Evolutionary conservation across 2,888 invertebrate species (phyloP).

Genomic region (Spicauda simplicius): DNA sequence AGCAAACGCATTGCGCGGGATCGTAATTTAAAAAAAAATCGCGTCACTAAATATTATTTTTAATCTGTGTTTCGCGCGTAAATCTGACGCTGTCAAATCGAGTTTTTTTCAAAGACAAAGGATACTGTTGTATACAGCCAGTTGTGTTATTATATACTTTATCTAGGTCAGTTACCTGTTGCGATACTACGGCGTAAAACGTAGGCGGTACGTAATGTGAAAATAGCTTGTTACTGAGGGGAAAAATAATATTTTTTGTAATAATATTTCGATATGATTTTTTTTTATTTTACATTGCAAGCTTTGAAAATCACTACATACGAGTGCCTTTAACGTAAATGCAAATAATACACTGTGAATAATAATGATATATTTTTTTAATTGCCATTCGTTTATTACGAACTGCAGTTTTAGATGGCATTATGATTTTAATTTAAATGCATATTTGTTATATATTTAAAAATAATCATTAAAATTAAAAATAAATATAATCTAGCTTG

Average conservation of each 20-base stretch:
- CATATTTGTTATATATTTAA: no score
- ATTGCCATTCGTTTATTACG: no score
- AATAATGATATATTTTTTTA: no score
- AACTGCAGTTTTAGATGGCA: no score
- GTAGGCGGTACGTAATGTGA: slow-evolving; percentile 46
- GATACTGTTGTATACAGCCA: slow-evolving; percentile 18
- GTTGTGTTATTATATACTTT: slow-evolving; percentile 34
- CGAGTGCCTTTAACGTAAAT: no score
- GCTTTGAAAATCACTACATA: no score
- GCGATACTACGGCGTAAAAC: slow-evolving; percentile 43
- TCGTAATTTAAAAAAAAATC: slow-evolving; percentile 25
- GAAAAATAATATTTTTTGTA: not conserved
- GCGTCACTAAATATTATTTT: slow-evolving; percentile 10
- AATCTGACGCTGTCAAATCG: slow-evolving; percentile 26
- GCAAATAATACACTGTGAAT: no score
- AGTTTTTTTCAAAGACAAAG: slow-evolving; percentile 17
- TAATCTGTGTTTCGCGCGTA: slow-evolving; percentile 32
- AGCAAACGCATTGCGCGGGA: slow-evolving; percentile 54
- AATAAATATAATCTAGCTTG: no score
- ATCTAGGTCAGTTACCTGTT: slow-evolving; percentile 57
- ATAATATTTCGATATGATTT: no score
- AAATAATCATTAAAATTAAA: no score
- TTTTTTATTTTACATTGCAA: no score
- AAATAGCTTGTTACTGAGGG: not conserved
- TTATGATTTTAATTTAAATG: no score